Evolutionary conservation across 2,888 invertebrate genomes (phyloP).

Genomic region (Altica lythri): DNA sequence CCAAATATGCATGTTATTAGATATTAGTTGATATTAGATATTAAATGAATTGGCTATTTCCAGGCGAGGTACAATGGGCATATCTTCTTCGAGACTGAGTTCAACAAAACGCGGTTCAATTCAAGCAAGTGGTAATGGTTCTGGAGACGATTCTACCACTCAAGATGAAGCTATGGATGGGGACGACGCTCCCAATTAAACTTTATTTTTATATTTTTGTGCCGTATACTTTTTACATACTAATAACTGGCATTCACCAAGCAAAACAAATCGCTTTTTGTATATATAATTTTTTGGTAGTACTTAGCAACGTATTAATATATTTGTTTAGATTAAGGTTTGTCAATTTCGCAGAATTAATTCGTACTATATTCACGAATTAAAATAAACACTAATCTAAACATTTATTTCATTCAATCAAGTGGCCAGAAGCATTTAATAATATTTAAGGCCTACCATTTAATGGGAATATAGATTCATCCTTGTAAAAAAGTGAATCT

Average conservation of each 20-base stretch:
- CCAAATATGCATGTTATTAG: too few species aligned
- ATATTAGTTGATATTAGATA: conserved; percentile 15
- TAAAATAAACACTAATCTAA: conserved; percentile 16
- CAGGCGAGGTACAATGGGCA: conserved; percentile 59
- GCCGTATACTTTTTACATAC: conserved; percentile 25
- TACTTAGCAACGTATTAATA: conserved; percentile 46
- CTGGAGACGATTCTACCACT: conserved; percentile 76
- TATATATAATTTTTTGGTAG: conserved; percentile 43
- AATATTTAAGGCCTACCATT: conserved; percentile 20
- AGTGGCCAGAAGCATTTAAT: conserved; percentile 29
- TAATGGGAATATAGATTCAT: conserved; percentile 11
- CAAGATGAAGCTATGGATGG: conserved; percentile 79
- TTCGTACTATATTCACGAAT: neutral
- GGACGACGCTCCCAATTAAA: conserved; percentile 66
- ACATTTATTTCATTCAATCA: conserved; percentile 10
- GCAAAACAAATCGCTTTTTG: conserved; percentile 39
- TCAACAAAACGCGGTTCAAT: conserved; percentile 72
- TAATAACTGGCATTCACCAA: conserved; percentile 29
- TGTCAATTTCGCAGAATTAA: conserved; percentile 12
- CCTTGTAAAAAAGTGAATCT: conserved; percentile 3
- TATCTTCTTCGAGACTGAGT: conserved; percentile 67
- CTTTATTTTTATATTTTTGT: conserved; percentile 18
- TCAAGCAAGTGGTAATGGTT: conserved; percentile 64
- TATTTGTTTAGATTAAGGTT: conserved; percentile 24
- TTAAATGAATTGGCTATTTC: conserved; percentile 31